Conservation (phyloP, 1,140 invertebrate genomes). For the Saccostrea cuccullata region DNA sequence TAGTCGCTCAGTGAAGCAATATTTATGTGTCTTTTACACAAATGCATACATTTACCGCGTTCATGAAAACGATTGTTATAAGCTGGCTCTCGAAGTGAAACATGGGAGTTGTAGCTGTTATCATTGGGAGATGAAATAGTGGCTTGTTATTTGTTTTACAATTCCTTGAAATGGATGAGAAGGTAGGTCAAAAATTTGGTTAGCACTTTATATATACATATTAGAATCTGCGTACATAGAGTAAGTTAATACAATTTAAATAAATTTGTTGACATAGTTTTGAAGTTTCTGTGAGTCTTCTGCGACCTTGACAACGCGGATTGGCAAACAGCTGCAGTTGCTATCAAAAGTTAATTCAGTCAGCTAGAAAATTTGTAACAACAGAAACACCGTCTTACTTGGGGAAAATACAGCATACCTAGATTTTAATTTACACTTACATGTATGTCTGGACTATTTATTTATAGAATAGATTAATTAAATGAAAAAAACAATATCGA, state of each 20-base stretch:
- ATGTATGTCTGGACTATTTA: too few relatives aligned
- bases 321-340: neutral
- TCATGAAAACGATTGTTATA: neutral
- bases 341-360: neutral
- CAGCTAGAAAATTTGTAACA: neutral
- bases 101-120: neutral
- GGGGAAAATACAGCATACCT: too few relatives aligned
- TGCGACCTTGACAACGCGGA: neutral
- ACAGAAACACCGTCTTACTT: too few relatives aligned
- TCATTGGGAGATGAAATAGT: conserved; percentile 10
- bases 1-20: conserved; percentile 4
- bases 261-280: neutral
- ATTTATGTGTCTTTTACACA: conserved; percentile 34
- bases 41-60: conserved; percentile 21
- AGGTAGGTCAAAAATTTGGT: neutral
- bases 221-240: neutral
- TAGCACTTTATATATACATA: neutral
- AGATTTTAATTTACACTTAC: too few relatives aligned
- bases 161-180: conserved; percentile 12
- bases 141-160: neutral
- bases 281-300: too few relatives aligned
- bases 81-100: neutral
- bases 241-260: neutral
- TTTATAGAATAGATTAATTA: too few relatives aligned
- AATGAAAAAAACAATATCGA: too few relatives aligned